phyloP scores from a whole-genome alignment of 2,113 vertebrate species.

The Oplegnathus fasciatus region DNA sequence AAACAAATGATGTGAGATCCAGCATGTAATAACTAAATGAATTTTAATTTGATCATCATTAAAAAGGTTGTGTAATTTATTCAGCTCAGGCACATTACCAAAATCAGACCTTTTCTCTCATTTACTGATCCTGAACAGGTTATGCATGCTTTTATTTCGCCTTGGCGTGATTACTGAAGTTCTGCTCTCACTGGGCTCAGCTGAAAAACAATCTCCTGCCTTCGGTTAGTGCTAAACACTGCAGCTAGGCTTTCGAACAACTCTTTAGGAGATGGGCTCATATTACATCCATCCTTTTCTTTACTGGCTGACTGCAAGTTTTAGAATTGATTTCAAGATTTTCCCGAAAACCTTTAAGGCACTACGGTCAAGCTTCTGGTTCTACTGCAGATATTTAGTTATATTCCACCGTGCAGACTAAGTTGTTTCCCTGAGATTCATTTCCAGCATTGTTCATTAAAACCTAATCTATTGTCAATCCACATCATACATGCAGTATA shows the following conservation, averaged over 20 bases:
- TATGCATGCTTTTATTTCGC: slow-evolving; percentile 12
- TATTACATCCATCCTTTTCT: not conserved
- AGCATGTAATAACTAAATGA: not conserved
- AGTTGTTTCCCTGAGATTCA: slow-evolving; percentile 1
- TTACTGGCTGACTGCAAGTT: not conserved
- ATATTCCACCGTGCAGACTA: not conserved
- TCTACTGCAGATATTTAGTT: not conserved
- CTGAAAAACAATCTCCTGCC: not conserved
- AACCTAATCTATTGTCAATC: slow-evolving; percentile 18
- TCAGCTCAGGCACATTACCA: slow-evolving; percentile 1
- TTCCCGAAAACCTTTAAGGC: not conserved
- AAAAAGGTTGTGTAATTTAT: slow-evolving; percentile 11
- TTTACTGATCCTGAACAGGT: slow-evolving; percentile 9
- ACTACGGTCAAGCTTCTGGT: not conserved
- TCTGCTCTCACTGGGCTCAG: not conserved
- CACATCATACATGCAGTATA: slow-evolving; percentile 29
- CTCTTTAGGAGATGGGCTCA: slow-evolving; percentile 13
- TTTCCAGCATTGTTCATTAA: slow-evolving; percentile 7
- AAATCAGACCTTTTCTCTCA: slow-evolving; percentile 1
- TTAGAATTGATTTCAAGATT: not conserved
- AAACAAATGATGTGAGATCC: not conserved
- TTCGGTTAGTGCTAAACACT: not conserved
- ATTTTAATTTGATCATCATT: not conserved
- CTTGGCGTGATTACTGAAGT: not conserved
- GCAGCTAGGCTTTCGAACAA: slow-evolving; percentile 6